Percentiles rank a stretch among this genome's conserved stretches.
These are phyloP conservation scores for Caprella mutica DNA, from an alignment of 2,888 invertebrate species.

Conservation along the genomic window DNA sequence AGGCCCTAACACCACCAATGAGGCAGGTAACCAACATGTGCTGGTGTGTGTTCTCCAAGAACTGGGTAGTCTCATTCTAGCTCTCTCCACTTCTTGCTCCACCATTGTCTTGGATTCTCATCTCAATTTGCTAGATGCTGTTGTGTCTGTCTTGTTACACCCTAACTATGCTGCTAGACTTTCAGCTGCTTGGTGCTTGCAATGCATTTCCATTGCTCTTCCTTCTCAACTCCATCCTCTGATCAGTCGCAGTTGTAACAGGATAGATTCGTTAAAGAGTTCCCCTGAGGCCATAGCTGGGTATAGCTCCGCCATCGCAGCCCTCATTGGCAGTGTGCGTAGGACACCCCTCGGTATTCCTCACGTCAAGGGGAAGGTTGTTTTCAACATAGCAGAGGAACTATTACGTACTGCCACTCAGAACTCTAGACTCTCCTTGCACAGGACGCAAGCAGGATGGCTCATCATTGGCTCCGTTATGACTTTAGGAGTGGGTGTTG, in stretches of 20 bases:
- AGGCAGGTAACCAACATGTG: constrained; percentile 82
- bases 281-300: constrained; percentile 59
- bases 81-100: constrained; percentile 87
- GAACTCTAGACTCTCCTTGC: constrained; percentile 85
- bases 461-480: constrained; percentile 90
- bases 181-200: constrained; percentile 87
- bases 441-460: constrained; percentile 96
- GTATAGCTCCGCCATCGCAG: constrained; percentile 64
- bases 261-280: constrained; percentile 75
- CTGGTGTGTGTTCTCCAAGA: constrained; percentile 89
- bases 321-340: constrained; percentile 80
- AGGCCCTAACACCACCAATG: constrained; percentile 38
- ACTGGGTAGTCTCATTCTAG: constrained; percentile 74
- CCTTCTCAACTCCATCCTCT: constrained; percentile 89
- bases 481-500: constrained; percentile 84
- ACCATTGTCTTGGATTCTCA: constrained; percentile 80
- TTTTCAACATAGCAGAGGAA: constrained; percentile 95
- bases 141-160: constrained; percentile 74
- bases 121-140: constrained; percentile 63
- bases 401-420: constrained; percentile 89
- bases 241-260: constrained; percentile 67
- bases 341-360: constrained; percentile 87
- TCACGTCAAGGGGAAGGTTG: constrained; percentile 88
- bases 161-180: constrained; percentile 80
- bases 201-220: constrained; percentile 82